phyloP scores from a whole-genome alignment of 2,888 invertebrate species.

The Morinoia aosen region DNA sequence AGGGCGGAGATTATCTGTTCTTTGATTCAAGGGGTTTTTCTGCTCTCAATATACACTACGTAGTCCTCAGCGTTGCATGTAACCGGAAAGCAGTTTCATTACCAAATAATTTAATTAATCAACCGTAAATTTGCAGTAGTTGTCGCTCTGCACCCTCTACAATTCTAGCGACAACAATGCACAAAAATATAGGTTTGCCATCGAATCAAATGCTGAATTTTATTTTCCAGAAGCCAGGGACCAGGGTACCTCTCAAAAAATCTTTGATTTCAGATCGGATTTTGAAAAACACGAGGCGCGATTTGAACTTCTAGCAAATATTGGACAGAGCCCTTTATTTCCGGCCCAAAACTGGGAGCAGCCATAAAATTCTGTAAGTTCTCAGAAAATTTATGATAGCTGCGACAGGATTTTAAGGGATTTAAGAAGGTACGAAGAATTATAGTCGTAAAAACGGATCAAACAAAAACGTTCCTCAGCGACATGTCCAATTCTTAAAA shows the following conservation, averaged over 20 bases:
- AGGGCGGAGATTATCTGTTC: no score
- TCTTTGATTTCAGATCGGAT: not conserved
- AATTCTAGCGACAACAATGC: no score
- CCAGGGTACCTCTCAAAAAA: not conserved
- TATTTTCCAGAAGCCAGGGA: not conserved
- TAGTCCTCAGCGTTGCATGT: no score
- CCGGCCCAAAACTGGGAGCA: not conserved
- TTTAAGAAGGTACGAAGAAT: not conserved
- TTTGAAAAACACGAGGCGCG: not conserved
- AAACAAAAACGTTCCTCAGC: not conserved
- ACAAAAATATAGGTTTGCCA: no score
- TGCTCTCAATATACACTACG: no score
- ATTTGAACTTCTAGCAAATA: not conserved
- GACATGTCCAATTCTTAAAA: not conserved
- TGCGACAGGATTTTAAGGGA: not conserved
- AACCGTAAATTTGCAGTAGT: no score
- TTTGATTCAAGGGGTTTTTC: no score
- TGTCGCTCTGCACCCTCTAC: no score
- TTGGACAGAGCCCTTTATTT: not conserved
- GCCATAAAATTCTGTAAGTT: not conserved
- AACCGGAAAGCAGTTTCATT: no score
- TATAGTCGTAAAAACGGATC: not conserved
- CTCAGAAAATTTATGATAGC: not conserved
- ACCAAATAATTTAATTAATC: no score
- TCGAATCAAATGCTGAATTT: no score